Base-by-base conservation (phyloP, 1,140 invertebrate species). In the Cyclargus thomasi region DNA sequence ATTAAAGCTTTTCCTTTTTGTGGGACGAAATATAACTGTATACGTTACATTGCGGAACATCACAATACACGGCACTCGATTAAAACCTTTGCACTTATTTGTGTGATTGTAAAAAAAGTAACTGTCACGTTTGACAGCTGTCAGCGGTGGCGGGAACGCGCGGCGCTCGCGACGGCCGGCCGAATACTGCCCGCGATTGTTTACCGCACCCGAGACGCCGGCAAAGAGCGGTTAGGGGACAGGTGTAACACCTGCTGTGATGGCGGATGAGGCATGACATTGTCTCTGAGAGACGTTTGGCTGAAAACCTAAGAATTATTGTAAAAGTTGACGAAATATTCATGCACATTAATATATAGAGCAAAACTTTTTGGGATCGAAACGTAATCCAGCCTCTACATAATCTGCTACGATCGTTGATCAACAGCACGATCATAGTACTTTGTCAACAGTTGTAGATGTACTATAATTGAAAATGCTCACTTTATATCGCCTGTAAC, bases 141-240 rank as follows among this genome's bases (percentile, higher is more conserved):
- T 80, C 70, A 68, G 68, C 62, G 67, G 23, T 70, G 64, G 71
- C 62, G 69, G 18, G 55, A 59, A 71, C 85, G 80, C 68, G 71
- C 77, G 78, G 64, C 77, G 62, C 68, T 72, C 81, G 81, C 86
- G 85, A 80, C 76, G 84, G 77, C 77, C 82, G 79, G 76, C 65
- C 73, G 78, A 73, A 72, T 66, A 88, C 85, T 88, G 85, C 70
- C 77, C 78, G 81, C 79, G 74, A 85, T 87, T 88, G 83, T 90
- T 90, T 88, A 86, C 85, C 77, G 76, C 77, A 72, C 72, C 75
- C 73, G 75, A 73, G 74, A 74, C 76, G 71, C 72, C 59, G 70
- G 67, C 80, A 83, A 62, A 70, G 67, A 59, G 55, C 20, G 18
- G 6, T 20, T 20, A 20, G 20, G 18, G 55, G 20, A 59, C 55